Base-by-base conservation (phyloP, 2,888 invertebrate species). In the Baccha elongata region DNA sequence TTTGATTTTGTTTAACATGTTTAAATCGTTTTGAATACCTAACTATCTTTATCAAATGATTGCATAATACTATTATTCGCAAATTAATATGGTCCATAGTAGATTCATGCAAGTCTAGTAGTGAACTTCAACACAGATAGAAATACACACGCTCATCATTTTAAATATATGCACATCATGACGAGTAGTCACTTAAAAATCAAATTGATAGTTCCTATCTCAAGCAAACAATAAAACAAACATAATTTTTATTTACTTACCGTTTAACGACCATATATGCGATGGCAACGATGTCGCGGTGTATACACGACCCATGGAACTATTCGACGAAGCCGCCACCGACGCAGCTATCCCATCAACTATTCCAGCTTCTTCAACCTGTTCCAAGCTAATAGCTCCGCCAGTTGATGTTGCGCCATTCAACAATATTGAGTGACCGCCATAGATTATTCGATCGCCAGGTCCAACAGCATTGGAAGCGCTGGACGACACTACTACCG, bases 261-360 rank as follows among this genome's bases (percentile, higher is more conserved):
- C 97, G 91, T 97, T 96, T 88, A 97, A 92, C 87, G 97, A 96
- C 96, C 96, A 97, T 92, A 97, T 96, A 91, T 97, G 97, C 87
- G 96, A 96, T 89, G 97, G 97, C 92, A 97, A 92, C 87, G 96
- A 97, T 91, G 97, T 96, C 87, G 97, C 96, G 80, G 96, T 95
- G 89, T 96, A 96, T 35, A 96, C 96, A 85, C 96, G 92, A 78
- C 96, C 95, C 60, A 95, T 92, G 72, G 94, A 93, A 85, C 94
- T 91, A 81, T 87, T 87, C 69, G 87, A 84, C 67, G 87, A 84
- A 21, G 86, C 88, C 42, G 89, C 88, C 55, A 90, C 89, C 65
- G 90, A 89, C 78, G 90, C 84, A 62, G 90, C 89, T 76, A 89
- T 88, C 85, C 88, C 89, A 80, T 90, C 90, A n/a, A 89, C 89